phyloP scores from a whole-genome alignment of 2,888 invertebrate species.

The Chaetogeoica ovagalla region DNA sequence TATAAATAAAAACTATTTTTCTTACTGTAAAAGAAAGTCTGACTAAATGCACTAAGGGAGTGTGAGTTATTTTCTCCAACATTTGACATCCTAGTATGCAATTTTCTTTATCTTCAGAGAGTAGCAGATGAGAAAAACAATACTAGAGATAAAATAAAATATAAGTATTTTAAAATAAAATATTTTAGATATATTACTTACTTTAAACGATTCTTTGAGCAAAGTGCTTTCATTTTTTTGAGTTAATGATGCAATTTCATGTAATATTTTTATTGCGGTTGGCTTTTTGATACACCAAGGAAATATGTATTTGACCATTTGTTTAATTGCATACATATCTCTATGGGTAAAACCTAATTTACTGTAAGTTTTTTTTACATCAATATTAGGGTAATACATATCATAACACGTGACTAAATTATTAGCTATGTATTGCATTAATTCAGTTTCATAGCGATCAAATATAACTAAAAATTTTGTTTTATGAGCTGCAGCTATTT shows the following conservation, averaged over 20 bases:
- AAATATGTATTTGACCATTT: slow-evolving; percentile 54
- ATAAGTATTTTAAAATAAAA: neutral
- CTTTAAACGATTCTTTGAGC: slow-evolving; percentile 54
- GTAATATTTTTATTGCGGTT: slow-evolving; percentile 38
- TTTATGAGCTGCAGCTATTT: slow-evolving; percentile 65
- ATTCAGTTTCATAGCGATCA: slow-evolving; percentile 67
- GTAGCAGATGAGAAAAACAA: slow-evolving; percentile 46
- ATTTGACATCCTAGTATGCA: slow-evolving; percentile 30
- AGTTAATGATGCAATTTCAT: slow-evolving; percentile 46
- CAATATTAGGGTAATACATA: slow-evolving; percentile 38
- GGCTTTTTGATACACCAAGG: slow-evolving; percentile 54
- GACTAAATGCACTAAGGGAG: slow-evolving; percentile 40
- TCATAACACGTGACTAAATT: slow-evolving; percentile 45
- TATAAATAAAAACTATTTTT: neutral
- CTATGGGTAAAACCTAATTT: slow-evolving; percentile 46
- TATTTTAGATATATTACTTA: neutral
- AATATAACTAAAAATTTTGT: slow-evolving; percentile 66
- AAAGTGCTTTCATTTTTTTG: slow-evolving; percentile 45
- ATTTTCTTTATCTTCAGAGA: slow-evolving; percentile 38
- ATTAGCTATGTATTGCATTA: slow-evolving; percentile 57
- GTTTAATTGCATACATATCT: slow-evolving; percentile 45
- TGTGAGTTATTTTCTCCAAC: slow-evolving; percentile 42
- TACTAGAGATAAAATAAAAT: slow-evolving; percentile 34
- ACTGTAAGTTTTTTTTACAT: slow-evolving; percentile 45
- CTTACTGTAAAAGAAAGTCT: slow-evolving; percentile 45